Evolutionary conservation across 2,888 invertebrate species (phyloP).

Genomic region (Schizaphis graminum): DNA sequence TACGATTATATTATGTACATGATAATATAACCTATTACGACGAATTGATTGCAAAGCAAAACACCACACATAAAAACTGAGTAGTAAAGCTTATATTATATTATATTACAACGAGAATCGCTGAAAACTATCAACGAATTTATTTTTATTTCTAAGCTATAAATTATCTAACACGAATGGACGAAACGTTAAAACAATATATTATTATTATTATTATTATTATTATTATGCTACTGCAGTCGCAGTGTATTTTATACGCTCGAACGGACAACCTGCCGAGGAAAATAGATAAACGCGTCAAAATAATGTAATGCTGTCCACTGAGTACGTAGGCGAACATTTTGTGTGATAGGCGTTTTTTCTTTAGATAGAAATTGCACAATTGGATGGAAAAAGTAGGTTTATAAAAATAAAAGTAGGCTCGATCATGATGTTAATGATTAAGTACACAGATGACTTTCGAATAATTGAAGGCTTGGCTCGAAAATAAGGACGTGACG

Average conservation of each 20-base stretch:
- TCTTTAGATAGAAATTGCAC: constrained; percentile 31
- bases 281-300: constrained; percentile 23
- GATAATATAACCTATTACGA: constrained; percentile 7
- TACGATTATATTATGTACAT: too few species aligned
- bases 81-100: background rate
- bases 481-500: constrained; percentile 44
- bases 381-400: constrained; percentile 46
- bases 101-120: background rate
- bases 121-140: background rate
- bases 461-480: constrained; percentile 60
- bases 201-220: background rate
- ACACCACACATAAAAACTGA: background rate
- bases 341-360: constrained; percentile 33
- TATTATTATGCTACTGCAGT: background rate
- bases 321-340: background rate
- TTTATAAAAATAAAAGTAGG: constrained; percentile 39
- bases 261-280: background rate
- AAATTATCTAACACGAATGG: background rate
- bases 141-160: background rate
- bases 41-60: background rate
- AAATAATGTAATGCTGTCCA: background rate
- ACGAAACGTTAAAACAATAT: background rate
- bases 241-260: background rate
- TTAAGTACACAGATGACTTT: constrained; percentile 57
- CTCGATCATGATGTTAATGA: constrained; percentile 38